Base-by-base conservation (phyloP, 2,888 invertebrate species). In the Ophion slaviceki region DNA sequence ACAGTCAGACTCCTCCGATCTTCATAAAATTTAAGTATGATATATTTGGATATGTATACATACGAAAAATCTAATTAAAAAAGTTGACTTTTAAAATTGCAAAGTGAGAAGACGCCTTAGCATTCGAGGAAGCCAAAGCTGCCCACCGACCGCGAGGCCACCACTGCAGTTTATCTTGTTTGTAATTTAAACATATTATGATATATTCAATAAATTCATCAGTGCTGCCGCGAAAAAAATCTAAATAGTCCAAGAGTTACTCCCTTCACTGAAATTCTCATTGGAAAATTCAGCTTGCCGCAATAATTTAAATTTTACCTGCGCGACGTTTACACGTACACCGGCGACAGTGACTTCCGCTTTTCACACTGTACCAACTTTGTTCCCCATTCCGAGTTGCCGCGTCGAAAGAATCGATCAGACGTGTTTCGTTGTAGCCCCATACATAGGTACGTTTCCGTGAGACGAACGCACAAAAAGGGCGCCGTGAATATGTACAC, bases 281-380 rank as follows among this genome's bases (percentile, higher is more conserved):
- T 66, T 53, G 53, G 75, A 66, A 76, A 66, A 76, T 76, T 66
- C 40, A 53, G n/a, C 10, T 5, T 32, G 32, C 64, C 1, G 45
- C 24, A 40, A 40, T 62, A 14, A 53, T 66, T 47, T 14, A 40
- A 67, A 77, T 77, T 57, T 77, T 59, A 59, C 32, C 68, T 28
- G 14, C n/a, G 45, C 36, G 32, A 4, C 67, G 24, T 53, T 47
- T 68, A 28, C 17, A 20, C 47, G 32, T 80, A 74, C 24, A 79
- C 83, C 83, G 83, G 83, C 75, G 83, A 75, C 83, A 32, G 40
- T 32, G 79, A 80, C 83, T 84, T 84, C 83, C 83, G 83, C 36
- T 83, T 80, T 71, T 80, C 78, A 40, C 78, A 40, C 40, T 24
- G 61, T 75, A 67, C 28, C 36, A 67, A 67, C 59, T 79, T n/a